phyloP scores from a whole-genome alignment of 2,888 invertebrate species.

The Invenusta paracnida region DNA sequence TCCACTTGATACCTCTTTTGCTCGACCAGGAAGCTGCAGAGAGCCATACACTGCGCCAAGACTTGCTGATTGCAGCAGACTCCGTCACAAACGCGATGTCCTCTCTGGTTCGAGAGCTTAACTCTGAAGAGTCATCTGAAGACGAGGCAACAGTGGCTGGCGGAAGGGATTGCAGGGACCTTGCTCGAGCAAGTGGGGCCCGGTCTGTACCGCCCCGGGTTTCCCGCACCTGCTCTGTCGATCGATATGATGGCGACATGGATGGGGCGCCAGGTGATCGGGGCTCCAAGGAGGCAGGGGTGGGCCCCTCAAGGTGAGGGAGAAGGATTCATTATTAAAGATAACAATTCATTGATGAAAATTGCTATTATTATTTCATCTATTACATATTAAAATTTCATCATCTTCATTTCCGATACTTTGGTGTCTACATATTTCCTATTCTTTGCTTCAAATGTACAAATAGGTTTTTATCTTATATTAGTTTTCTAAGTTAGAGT shows the following conservation, averaged over 20 bases:
- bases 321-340: no score
- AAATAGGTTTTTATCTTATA: no score
- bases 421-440: no score
- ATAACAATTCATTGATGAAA: no score
- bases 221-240: neutral
- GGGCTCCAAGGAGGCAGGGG: neutral
- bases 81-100: slow-evolving; percentile 97
- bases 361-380: no score
- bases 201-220: no score
- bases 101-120: slow-evolving; percentile 86
- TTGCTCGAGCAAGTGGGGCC: neutral
- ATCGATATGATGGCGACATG: neutral
- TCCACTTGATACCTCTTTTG: neutral
- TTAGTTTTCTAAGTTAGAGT: no score
- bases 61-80: slow-evolving; percentile 87
- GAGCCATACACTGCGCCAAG: slow-evolving; percentile 62
- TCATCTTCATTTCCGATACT: no score
- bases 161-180: no score
- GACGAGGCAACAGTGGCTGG: neutral
- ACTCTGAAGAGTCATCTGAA: slow-evolving; percentile 64
- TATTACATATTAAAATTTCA: no score
- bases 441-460: no score
- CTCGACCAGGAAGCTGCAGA: neutral
- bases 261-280: neutral
- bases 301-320: neutral